Conservation (phyloP, 2,797 vertebrate species). For the Hippocampus kuda region DNA sequence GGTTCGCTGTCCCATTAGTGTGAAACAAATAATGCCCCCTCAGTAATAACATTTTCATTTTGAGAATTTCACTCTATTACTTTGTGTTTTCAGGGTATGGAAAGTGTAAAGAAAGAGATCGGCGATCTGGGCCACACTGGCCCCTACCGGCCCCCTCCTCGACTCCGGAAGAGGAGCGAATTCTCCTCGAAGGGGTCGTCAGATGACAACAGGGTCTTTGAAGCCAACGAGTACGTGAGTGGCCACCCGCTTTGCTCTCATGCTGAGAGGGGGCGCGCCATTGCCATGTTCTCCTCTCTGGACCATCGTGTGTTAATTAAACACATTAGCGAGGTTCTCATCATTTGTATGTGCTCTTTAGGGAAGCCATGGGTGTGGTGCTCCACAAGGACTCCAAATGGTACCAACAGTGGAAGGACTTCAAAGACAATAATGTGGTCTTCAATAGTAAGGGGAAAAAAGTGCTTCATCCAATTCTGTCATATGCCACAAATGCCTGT, state of each 20-base stretch:
- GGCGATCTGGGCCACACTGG: conserved; percentile 79
- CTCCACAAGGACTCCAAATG: conserved; percentile 95
- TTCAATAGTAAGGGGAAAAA: conserved; percentile 79
- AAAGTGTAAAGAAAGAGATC: conserved; percentile 85
- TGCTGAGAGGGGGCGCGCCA: conserved; percentile 3
- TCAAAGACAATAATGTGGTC: conserved; percentile 92
- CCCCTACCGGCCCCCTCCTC: conserved; percentile 78
- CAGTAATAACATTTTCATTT: not conserved
- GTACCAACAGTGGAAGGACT: conserved; percentile 98
- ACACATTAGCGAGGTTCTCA: not conserved
- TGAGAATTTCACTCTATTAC: not conserved
- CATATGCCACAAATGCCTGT: too few species aligned
- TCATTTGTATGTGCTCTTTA: conserved; percentile 30
- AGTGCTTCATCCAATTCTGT: not conserved
- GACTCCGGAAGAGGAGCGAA: conserved; percentile 83
- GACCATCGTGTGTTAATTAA: not conserved
- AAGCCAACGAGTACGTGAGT: conserved; percentile 83
- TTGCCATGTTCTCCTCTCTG: not conserved
- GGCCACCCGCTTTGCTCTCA: conserved; percentile 12
- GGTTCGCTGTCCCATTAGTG: not conserved
- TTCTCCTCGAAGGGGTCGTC: conserved; percentile 72
- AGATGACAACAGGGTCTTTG: conserved; percentile 74
- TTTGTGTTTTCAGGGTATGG: conserved; percentile 74
- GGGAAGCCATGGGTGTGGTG: conserved; percentile 87
- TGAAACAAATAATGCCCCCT: not conserved